Conservation (phyloP, 2,113 vertebrate genomes). For the Tilapia sparmanii region DNA sequence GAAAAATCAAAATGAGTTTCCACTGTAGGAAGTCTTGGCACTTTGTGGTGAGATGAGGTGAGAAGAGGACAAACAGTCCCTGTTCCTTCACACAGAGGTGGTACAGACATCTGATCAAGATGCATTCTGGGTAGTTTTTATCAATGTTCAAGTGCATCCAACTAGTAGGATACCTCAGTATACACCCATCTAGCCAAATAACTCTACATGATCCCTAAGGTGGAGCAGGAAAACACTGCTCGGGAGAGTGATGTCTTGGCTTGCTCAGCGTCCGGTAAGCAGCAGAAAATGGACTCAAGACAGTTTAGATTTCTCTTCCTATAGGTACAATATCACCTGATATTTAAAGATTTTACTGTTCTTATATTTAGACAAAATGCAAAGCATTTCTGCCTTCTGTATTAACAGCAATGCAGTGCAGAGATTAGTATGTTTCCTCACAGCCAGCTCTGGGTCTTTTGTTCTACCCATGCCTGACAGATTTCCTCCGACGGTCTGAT, state of each 20-base stretch:
- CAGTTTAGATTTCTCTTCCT: background rate
- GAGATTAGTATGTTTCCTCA: background rate
- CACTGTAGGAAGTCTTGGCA: background rate
- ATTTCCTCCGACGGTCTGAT: fast-evolving
- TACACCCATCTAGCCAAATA: background rate
- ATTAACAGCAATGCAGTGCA: background rate
- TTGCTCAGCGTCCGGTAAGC: background rate
- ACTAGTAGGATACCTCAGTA: background rate
- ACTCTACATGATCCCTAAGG: background rate
- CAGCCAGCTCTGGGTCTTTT: background rate
- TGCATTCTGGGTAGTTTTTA: background rate
- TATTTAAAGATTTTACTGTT: background rate
- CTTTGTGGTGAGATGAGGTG: background rate
- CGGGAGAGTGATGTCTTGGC: background rate
- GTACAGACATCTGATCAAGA: background rate
- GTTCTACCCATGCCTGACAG: background rate
- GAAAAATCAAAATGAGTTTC: background rate
- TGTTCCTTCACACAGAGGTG: background rate
- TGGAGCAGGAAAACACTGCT: background rate
- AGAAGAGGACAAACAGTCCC: background rate
- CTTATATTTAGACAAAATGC: background rate
- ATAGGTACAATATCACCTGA: background rate
- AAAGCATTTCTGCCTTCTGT: background rate
- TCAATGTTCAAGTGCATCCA: background rate
- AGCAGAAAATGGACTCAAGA: background rate